Percentiles rank a stretch among this genome's conserved stretches.
phyloP scores from a whole-genome alignment of 2,113 vertebrate species.

The Aythya baeri region DNA sequence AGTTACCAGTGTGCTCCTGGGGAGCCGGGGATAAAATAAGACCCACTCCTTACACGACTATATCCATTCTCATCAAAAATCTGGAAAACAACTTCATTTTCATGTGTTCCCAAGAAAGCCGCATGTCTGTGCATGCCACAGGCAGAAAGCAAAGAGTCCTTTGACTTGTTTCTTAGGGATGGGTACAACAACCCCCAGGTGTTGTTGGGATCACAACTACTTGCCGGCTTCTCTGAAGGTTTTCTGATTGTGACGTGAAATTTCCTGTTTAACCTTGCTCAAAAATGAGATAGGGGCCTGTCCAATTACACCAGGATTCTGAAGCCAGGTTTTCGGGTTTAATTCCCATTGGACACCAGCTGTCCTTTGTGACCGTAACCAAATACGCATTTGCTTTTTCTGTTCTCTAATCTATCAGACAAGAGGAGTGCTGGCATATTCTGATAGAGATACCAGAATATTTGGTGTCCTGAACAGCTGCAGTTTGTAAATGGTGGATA shows the following conservation, averaged over 20 bases:
- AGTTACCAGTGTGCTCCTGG: not conserved
- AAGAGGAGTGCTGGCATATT: not conserved
- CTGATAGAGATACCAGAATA: not conserved
- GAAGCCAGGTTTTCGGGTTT: not conserved
- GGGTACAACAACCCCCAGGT: constrained; percentile 77
- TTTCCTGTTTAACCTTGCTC: not conserved
- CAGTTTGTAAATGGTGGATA: not conserved
- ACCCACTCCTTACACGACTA: not conserved
- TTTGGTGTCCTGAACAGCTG: not conserved
- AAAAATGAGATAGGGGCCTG: not conserved
- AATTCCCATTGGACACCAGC: not conserved
- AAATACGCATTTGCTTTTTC: not conserved
- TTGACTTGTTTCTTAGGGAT: constrained; percentile 60
- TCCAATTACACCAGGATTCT: not conserved
- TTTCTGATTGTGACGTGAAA: not conserved
- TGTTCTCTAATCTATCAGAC: not conserved
- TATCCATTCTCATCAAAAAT: not conserved
- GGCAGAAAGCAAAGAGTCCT: not conserved
- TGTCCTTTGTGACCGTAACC: not conserved
- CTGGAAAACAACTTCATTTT: not conserved
- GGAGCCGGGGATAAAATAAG: not conserved
- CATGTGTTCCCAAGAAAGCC: fast-evolving
- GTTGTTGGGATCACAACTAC: not conserved
- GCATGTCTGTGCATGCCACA: too few relatives aligned
- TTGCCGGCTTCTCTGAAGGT: not conserved